Conservation (phyloP, 2,797 vertebrate genomes). For the Cichlasoma orientale region DNA sequence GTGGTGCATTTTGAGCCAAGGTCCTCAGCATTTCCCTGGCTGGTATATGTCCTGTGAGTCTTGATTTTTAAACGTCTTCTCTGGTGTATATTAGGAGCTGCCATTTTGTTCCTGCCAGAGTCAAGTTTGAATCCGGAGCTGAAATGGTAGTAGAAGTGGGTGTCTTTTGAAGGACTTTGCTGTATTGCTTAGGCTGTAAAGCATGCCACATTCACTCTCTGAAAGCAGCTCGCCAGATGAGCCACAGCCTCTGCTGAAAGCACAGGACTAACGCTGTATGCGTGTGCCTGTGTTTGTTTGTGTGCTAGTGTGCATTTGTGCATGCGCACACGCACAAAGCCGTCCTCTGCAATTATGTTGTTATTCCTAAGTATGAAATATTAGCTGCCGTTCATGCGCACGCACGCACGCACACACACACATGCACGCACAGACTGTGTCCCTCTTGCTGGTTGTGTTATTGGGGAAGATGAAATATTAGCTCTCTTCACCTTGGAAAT, state of each 20-base stretch:
- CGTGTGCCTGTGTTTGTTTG: background rate
- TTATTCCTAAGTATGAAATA: constrained; percentile 69
- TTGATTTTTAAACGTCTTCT: constrained; percentile 53
- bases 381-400: constrained; percentile 30
- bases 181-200: constrained; percentile 47
- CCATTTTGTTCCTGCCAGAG: constrained; percentile 50
- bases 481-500: constrained; percentile 76
- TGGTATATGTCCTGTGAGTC: constrained; percentile 34
- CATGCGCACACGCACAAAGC: background rate
- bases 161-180: constrained; percentile 51
- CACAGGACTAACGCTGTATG: background rate
- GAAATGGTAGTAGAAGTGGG: constrained; percentile 33
- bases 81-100: constrained; percentile 34
- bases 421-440: background rate
- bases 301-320: background rate
- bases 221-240: constrained; percentile 38
- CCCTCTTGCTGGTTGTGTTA: constrained; percentile 62
- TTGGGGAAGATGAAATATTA: constrained; percentile 76
- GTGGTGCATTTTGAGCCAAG: constrained; percentile 28
- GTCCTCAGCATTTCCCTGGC: constrained; percentile 35
- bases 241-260: constrained; percentile 27
- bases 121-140: constrained; percentile 32
- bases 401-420: background rate
- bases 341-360: constrained; percentile 61
- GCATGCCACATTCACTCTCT: constrained; percentile 38